Base-by-base conservation (phyloP, 2,797 vertebrate genomes). In the Chaetodon trifasciatus region DNA sequence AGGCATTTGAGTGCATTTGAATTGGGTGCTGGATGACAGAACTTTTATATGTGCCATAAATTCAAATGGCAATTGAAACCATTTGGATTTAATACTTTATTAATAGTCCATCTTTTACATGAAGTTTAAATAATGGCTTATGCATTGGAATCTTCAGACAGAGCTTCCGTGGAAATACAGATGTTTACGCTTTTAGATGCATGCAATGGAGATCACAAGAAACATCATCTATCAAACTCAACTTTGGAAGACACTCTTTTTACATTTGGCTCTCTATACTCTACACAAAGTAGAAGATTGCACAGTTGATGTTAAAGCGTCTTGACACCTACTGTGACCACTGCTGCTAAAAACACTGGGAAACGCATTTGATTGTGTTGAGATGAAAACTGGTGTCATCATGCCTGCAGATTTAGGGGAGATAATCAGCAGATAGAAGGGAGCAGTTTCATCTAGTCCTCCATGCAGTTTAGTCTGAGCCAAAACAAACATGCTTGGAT, bases 401-500 rank as follows among this genome's bases (percentile, higher is more conserved):
- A 37, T 58, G 35, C 50, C 42, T 42, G 53, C 78, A 86, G 81
- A 82, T 79, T 76, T 39, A 44, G 32, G 23, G 2, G 24, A 85
- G 86, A 90, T 87, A 84, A 86, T 70, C 70, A 64, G 72, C 76
- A 88, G 86, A 90, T 76, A 79, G 61, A 62, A 61, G 19, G 72
- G 35, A 74, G 57, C 55, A 57, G 78, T 76, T 87, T 88, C 78
- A 90, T 89, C 82, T 78, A 12, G 80, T 87, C 85, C 40, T 64
- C 9, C 11, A 6, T 81, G 60, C 21, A n/a, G 76, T 86, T 93
- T 72, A 53, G 72, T 62, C 80, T 74, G 73, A 90, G 88, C 88
- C 89, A 88, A 92, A 92, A 88, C 74, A 93, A 93, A 91, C 87
- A 90, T 46, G 74, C 77, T 72, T 21, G 81, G 81, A 81, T 91